Evolutionary conservation across 2,888 invertebrate genomes (phyloP).

Genomic region (Nemapogon koenigi): DNA sequence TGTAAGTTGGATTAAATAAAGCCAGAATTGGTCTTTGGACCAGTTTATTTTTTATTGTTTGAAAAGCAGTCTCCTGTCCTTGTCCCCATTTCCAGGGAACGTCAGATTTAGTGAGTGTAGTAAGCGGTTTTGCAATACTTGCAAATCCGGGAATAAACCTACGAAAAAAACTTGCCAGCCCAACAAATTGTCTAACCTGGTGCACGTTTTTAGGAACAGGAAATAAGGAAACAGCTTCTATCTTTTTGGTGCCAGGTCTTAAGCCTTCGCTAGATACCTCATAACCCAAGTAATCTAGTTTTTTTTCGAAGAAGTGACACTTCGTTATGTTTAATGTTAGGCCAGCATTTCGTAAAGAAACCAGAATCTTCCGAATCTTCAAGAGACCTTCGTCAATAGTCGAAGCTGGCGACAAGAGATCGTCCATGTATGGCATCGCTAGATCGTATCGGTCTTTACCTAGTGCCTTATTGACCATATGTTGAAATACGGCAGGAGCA

Average conservation of each 20-base stretch:
- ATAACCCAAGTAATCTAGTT: conserved; percentile 21
- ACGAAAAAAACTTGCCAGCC: conserved; percentile 22
- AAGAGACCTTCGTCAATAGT: not conserved
- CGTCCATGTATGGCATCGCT: conserved; percentile 21
- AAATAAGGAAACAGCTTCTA: conserved; percentile 20
- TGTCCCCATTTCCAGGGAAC: conserved; percentile 16
- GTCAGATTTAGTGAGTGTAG: conserved; percentile 17
- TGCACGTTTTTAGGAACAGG: conserved; percentile 20
- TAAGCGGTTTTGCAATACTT: conserved; percentile 18
- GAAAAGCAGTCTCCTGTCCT: conserved; percentile 17
- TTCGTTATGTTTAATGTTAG: too few relatives aligned
- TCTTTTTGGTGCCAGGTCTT: conserved; percentile 19
- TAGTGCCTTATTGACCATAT: conserved; percentile 18
- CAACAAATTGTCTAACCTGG: conserved; percentile 23
- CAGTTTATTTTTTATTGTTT: too few relatives aligned
- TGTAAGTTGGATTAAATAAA: too few relatives aligned
- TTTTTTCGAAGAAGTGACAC: too few relatives aligned
- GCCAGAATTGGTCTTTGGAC: too few relatives aligned
- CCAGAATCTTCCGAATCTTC: too few relatives aligned
- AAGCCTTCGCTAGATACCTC: conserved; percentile 19
- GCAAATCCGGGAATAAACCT: conserved; percentile 21
- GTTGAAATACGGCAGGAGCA: conserved; percentile 22
- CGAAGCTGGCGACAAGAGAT: conserved; percentile 18
- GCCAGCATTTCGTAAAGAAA: too few relatives aligned
- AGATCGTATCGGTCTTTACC: conserved; percentile 9